These are phyloP conservation scores for Scophthalmus maximus DNA, from an alignment of 2,113 vertebrate genomes.

Conservation along the genomic window DNA sequence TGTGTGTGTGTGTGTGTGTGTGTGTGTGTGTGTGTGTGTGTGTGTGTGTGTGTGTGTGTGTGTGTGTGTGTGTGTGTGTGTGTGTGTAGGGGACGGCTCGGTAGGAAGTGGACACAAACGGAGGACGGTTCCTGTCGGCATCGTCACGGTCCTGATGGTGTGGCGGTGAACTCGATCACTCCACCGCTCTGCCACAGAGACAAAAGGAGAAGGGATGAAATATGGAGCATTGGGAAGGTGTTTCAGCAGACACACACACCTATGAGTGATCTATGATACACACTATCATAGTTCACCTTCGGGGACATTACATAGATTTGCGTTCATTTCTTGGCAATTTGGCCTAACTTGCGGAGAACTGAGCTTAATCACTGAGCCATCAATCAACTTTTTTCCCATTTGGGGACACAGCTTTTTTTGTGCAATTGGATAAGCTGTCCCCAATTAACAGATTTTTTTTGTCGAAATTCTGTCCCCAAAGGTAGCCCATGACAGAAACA, in stretches of 20 bases:
- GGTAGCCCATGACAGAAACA: not conserved
- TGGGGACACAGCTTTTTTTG: no score
- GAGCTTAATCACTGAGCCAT: no score
- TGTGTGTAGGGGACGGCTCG: not conserved
- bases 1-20: no score
- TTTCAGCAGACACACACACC: not conserved
- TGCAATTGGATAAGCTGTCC: not conserved
- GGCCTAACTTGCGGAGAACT: no score
- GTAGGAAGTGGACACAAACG: not conserved
- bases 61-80: no score
- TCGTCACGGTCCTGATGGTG: constrained; percentile 27
- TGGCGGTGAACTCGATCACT: constrained; percentile 54
- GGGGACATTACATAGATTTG: not conserved
- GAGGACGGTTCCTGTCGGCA: not conserved
- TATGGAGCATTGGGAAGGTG: not conserved
- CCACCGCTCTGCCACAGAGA: constrained; percentile 59
- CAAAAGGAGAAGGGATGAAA: constrained; percentile 29
- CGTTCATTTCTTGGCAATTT: not conserved
- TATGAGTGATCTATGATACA: no score
- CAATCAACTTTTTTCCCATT: no score
- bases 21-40: no score
- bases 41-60: no score
- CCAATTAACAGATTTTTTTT: not conserved
- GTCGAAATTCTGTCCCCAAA: not conserved
- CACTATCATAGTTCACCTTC: not conserved